A percentile compares a stretch with the other conserved stretches of the same genome.
Evolutionary conservation across 1,140 invertebrate species (phyloP).

Genomic region (Saccostrea glomerata): DNA sequence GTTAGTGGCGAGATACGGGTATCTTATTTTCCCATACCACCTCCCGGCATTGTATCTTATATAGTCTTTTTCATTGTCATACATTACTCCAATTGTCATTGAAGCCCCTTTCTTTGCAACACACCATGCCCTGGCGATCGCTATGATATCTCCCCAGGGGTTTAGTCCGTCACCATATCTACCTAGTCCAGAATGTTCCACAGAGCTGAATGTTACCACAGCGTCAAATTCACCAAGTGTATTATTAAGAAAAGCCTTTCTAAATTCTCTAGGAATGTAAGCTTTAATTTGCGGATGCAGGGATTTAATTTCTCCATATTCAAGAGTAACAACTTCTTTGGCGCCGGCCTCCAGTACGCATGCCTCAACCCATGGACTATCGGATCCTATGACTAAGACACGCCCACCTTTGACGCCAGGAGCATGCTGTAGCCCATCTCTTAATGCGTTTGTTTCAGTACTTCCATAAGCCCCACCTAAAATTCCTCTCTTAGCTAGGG

Average conservation of each 20-base stretch:
- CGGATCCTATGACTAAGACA: slow-evolving; percentile 32
- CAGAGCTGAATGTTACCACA: slow-evolving; percentile 38
- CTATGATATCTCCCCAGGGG: slow-evolving; percentile 5
- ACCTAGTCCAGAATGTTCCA: neutral
- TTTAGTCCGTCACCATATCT: neutral
- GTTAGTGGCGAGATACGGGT: slow-evolving; percentile 38
- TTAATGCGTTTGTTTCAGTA: slow-evolving; percentile 9
- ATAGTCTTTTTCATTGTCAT: slow-evolving; percentile 3
- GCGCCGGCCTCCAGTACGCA: slow-evolving; percentile 16
- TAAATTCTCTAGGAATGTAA: slow-evolving; percentile 14
- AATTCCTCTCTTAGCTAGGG: neutral
- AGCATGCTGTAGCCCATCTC: slow-evolving; percentile 13
- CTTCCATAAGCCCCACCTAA: neutral
- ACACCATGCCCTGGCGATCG: neutral
- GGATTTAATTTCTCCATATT: slow-evolving; percentile 23
- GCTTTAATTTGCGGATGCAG: neutral
- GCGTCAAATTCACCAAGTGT: slow-evolving; percentile 27
- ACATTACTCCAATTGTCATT: slow-evolving; percentile 26
- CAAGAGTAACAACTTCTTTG: slow-evolving; percentile 19
- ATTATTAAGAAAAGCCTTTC: neutral
- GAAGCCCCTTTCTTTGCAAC: slow-evolving; percentile 6
- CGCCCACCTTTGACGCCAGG: slow-evolving; percentile 19
- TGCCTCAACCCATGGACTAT: slow-evolving; percentile 36
- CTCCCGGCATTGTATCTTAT: slow-evolving; percentile 8
- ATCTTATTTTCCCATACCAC: slow-evolving; percentile 40